A percentile compares a stretch with the other conserved stretches of the same genome.
These are phyloP conservation scores for Sciurus niger DNA, from an alignment of 2,113 vertebrate species.

Conservation along the genomic window DNA sequence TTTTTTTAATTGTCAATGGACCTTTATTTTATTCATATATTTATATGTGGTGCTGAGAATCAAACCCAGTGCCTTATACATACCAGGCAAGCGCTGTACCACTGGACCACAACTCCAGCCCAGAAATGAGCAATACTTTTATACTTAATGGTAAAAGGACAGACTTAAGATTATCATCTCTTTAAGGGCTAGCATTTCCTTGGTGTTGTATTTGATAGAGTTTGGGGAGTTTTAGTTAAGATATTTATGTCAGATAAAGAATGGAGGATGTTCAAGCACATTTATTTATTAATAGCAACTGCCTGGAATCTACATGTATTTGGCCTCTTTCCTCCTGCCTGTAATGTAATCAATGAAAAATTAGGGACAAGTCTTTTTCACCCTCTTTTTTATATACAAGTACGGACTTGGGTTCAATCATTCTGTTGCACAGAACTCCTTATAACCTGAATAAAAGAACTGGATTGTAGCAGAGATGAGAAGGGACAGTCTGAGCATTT, in stretches of 20 bases:
- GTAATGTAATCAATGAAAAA: background rate
- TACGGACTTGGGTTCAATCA: conserved; percentile 32
- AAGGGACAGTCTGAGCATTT: background rate
- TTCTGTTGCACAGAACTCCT: conserved; percentile 44
- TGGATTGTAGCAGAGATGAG: background rate
- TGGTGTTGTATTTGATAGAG: background rate
- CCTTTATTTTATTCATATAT: too few species aligned
- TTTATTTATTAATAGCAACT: background rate
- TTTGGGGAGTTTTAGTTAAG: background rate
- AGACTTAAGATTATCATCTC: background rate
- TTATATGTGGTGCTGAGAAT: too few species aligned
- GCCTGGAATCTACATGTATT: background rate
- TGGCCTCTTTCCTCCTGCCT: background rate
- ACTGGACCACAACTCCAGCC: too few species aligned
- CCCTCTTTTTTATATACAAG: background rate
- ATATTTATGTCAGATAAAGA: conserved; percentile 19
- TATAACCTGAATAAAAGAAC: background rate
- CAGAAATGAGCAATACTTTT: background rate
- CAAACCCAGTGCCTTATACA: too few species aligned
- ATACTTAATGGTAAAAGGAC: conserved; percentile 30
- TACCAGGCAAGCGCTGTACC: too few species aligned
- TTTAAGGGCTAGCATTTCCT: background rate
- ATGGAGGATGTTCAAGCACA: background rate
- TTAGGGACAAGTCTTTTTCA: background rate
- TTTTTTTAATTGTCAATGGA: too few species aligned